Base-by-base conservation (phyloP, 2,797 vertebrate genomes). In the Cossypha dichroa region DNA sequence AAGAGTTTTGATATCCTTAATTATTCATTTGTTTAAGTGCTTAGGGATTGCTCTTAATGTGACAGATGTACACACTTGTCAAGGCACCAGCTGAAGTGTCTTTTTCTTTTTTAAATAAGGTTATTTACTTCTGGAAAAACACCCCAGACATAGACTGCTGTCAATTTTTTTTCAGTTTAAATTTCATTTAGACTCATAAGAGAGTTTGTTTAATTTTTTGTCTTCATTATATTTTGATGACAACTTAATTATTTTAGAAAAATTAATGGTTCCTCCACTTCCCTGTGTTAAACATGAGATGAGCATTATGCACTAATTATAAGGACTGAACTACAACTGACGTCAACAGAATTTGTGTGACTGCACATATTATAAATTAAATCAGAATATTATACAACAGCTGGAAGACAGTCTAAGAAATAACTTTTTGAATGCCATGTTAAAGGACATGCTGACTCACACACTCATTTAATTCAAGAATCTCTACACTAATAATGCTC, bases 391-490 rank as follows among this genome's bases (percentile, higher is more conserved):
- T 90, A 60, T 86, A 81, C 76, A 81, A 88, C 88, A 93, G 74
- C 85, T 95, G 90, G 82, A 88, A 97, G 62, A 81, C n/a, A 88
- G 85, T 90, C 82, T 85, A 86, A 95, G 90, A 94, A 93, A 84
- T 59, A 86, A 72, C 43, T 81, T 88, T 75, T 75, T 88, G 58
- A 95, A 84, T 92, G 80, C 33, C 34, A 18, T 48, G 45, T 59
- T 91, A 88, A 95, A 90, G 66, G 72, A 81, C 69, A 40, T 66
- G 92, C 88, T 94, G 94, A 93, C 89, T 88, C 90, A 91, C 63
- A 48, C 22, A 54, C 60, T 79, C 20, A 58, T 90, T 94, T 84
- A 75, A 93, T 67, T 97, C 55, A 84, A 78, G 73, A 90, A 85
- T 92, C 41, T 88, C 54, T 63, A 25, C 46, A 85, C 79, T 93